These are phyloP conservation scores for Phymorhynchus buccinoides DNA, from an alignment of 1,140 invertebrate genomes.

Conservation along the genomic window DNA sequence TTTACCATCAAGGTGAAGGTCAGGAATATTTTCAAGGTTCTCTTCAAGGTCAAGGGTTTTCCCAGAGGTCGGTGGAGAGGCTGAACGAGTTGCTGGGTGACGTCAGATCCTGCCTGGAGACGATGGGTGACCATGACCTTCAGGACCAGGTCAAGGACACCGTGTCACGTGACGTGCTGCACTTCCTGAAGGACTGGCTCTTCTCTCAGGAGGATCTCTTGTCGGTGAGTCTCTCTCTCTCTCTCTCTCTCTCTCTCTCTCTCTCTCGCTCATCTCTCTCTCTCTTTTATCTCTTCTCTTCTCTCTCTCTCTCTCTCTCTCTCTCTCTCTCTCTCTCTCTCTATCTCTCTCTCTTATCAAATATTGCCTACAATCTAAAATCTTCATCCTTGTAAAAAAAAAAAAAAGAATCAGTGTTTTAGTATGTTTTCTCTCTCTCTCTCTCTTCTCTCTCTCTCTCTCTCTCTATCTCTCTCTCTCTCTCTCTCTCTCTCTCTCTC, in stretches of 20 bases:
- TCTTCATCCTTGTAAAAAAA: too few relatives aligned
- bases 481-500: neutral
- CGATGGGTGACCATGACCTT: neutral
- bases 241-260: too few relatives aligned
- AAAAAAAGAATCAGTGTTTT: too few relatives aligned
- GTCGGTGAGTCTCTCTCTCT: neutral
- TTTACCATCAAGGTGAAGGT: neutral
- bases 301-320: too few relatives aligned
- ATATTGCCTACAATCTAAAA: too few relatives aligned
- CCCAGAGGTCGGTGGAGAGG: neutral
- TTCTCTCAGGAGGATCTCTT: conserved; percentile 21
- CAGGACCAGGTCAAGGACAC: conserved; percentile 9
- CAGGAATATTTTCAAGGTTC: neutral
- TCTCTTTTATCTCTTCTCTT: too few relatives aligned
- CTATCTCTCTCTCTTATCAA: too few relatives aligned
- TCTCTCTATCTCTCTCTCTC: neutral
- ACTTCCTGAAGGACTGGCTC: conserved; percentile 33
- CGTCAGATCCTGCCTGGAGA: conserved; percentile 5
- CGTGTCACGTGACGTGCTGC: conserved; percentile 13
- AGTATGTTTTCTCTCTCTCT: too few relatives aligned
- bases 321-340: too few relatives aligned
- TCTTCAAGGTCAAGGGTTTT: neutral
- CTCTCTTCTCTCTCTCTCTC: too few relatives aligned
- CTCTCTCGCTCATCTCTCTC: too few relatives aligned
- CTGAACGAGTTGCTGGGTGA: conserved; percentile 9